Evolutionary conservation across 1,140 invertebrate genomes (phyloP).

Genomic region (Drosophila nikananu): DNA sequence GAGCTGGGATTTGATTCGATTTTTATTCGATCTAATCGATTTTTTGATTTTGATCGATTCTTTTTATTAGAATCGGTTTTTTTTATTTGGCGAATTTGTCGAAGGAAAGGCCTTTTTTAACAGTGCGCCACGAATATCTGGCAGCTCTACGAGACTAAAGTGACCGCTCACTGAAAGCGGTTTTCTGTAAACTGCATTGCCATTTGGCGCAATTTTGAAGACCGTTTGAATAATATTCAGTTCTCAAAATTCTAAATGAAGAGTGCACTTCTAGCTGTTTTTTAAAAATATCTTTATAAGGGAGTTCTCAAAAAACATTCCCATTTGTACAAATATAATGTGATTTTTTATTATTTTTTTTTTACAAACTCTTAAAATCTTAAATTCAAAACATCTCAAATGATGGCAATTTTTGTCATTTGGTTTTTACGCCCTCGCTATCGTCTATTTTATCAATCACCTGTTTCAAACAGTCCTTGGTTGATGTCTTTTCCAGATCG

Average conservation of each 20-base stretch:
- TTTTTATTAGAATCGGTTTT: too few species aligned
- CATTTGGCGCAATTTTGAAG: not conserved
- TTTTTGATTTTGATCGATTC: too few species aligned
- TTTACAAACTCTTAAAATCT: conserved; percentile 10
- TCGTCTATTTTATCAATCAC: conserved; percentile 84
- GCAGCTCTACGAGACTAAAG: not conserved
- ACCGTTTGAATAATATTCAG: not conserved
- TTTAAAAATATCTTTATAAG: not conserved
- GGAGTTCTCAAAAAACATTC: too few species aligned
- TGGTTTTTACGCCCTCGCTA: conserved; percentile 41
- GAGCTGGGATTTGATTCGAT: too few species aligned
- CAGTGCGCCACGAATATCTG: too few species aligned
- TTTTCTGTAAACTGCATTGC: too few species aligned
- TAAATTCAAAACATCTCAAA: conserved; percentile 16
- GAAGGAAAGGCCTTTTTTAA: too few species aligned
- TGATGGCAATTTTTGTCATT: conserved; percentile 26
- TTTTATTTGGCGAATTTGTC: too few species aligned
- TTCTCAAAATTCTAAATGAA: not conserved
- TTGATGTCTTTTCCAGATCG: conserved; percentile 78
- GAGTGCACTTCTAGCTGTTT: not conserved
- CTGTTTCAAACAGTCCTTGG: conserved; percentile 82
- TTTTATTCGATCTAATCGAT: too few species aligned
- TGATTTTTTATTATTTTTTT: not conserved
- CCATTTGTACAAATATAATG: not conserved
- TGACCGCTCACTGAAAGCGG: not conserved